Evolutionary conservation across 2,113 vertebrate genomes (phyloP).

Genomic region (Ibidorhyncha struthersii): DNA sequence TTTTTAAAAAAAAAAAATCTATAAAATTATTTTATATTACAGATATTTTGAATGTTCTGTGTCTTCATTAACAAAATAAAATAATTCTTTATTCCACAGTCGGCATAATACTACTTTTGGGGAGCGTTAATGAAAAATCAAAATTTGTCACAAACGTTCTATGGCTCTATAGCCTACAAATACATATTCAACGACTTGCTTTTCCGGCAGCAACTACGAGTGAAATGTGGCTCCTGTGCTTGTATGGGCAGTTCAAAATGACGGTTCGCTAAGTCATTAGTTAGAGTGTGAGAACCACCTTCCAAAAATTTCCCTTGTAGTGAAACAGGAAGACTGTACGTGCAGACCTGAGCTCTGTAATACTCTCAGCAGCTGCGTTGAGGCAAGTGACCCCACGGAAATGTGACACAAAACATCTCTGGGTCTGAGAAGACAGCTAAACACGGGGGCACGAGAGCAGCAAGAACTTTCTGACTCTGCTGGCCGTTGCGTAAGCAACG

Average conservation of each 20-base stretch:
- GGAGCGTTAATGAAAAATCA: neutral
- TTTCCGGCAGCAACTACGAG: neutral
- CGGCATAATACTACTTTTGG: neutral
- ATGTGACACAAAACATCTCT: slow-evolving; percentile 29
- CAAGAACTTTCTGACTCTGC: slow-evolving; percentile 33
- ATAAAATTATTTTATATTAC: neutral
- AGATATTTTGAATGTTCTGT: neutral
- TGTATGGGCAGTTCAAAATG: neutral
- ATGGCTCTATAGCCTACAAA: neutral
- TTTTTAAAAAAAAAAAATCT: neutral
- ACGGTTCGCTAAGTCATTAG: neutral
- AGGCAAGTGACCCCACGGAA: slow-evolving; percentile 41
- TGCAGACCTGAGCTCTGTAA: slow-evolving; percentile 53
- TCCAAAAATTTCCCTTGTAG: slow-evolving; percentile 35
- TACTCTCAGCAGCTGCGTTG: slow-evolving; percentile 29
- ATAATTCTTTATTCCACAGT: neutral
- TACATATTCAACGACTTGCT: neutral
- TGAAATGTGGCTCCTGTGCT: neutral
- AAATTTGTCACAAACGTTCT: neutral
- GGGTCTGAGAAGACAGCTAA: neutral
- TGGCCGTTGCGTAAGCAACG: neutral
- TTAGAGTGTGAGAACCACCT: slow-evolving; percentile 60
- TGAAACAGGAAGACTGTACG: neutral
- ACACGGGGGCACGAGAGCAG: slow-evolving; percentile 4
- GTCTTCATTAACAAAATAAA: neutral